phyloP scores from a whole-genome alignment of 1,140 invertebrate genomes.

The Andrena cerasifolii region DNA sequence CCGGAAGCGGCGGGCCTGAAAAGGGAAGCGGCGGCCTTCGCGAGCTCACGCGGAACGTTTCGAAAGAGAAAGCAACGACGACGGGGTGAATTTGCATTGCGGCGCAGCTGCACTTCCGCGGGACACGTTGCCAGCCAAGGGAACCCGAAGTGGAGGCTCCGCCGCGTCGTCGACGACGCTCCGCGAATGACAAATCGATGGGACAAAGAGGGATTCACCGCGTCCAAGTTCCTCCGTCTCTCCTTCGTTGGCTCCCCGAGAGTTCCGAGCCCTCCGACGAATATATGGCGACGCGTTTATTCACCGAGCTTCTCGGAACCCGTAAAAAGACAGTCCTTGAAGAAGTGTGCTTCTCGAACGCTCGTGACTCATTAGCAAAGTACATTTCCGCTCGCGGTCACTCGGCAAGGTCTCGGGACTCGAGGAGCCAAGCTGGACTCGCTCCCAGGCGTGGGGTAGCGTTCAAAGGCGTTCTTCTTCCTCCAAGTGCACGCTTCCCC shows the following conservation, averaged over 20 bases:
- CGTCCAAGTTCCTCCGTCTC: not conserved
- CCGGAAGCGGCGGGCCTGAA: slow-evolving; percentile 9
- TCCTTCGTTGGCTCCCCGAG: too few relatives aligned
- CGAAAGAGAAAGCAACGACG: not conserved
- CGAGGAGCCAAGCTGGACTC: too few relatives aligned
- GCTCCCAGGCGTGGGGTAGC: too few relatives aligned
- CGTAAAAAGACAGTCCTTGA: too few relatives aligned
- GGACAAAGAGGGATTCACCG: slow-evolving; percentile 2
- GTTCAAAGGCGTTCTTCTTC: too few relatives aligned
- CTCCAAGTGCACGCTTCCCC: too few relatives aligned
- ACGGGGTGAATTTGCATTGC: not conserved
- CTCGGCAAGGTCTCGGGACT: too few relatives aligned
- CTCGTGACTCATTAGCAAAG: not conserved
- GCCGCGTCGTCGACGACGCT: not conserved
- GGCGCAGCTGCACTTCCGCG: too few relatives aligned
- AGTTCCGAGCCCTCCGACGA: too few relatives aligned
- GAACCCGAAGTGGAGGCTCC: not conserved
- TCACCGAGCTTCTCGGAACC: too few relatives aligned
- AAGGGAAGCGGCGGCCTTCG: slow-evolving; percentile 2
- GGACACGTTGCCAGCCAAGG: not conserved
- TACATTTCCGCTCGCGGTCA: too few relatives aligned
- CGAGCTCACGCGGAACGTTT: slow-evolving; percentile 1
- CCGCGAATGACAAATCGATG: not conserved
- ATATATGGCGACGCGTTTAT: too few relatives aligned
- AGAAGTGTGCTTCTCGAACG: not conserved